Conservation (phyloP, 2,797 vertebrate species). For the Coracias cyanogaster region DNA sequence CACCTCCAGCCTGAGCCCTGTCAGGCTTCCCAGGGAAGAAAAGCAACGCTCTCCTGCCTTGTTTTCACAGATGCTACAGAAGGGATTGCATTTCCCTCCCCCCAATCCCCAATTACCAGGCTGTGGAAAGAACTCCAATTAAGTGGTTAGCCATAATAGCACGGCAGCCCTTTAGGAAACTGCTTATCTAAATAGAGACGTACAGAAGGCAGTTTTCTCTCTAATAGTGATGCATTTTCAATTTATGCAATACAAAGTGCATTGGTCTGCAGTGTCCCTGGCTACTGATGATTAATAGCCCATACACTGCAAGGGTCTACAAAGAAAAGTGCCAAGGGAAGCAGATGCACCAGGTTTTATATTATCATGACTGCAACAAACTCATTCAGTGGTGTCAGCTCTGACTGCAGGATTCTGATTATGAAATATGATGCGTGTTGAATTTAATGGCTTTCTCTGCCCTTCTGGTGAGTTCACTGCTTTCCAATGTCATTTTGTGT, state of each 20-base stretch:
- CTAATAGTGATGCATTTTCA: conserved; percentile 77
- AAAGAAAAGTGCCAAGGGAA: conserved; percentile 78
- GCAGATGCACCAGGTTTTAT: conserved; percentile 79
- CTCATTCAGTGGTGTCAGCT: conserved; percentile 81
- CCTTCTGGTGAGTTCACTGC: conserved; percentile 81
- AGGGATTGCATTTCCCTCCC: not conserved
- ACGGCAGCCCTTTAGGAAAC: conserved; percentile 67
- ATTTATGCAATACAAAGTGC: conserved; percentile 75
- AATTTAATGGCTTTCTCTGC: conserved; percentile 83
- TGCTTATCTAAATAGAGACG: conserved; percentile 75
- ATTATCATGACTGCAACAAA: conserved; percentile 82
- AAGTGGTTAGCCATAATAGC: conserved; percentile 49
- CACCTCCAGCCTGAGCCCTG: not conserved
- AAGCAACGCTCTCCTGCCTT: not conserved
- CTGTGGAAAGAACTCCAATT: conserved; percentile 53
- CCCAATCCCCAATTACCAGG: conserved; percentile 23
- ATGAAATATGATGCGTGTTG: conserved; percentile 85
- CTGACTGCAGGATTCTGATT: conserved; percentile 82
- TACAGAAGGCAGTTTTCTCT: conserved; percentile 58
- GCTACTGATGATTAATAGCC: conserved; percentile 80
- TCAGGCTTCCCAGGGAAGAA: not conserved
- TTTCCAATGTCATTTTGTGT: conserved; percentile 82
- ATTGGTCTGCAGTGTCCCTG: conserved; percentile 73
- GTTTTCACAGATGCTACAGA: not conserved
- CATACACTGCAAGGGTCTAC: conserved; percentile 68